These are phyloP conservation scores for Rattus rattus DNA, from an alignment of 2,113 vertebrate genomes.

Conservation along the genomic window DNA sequence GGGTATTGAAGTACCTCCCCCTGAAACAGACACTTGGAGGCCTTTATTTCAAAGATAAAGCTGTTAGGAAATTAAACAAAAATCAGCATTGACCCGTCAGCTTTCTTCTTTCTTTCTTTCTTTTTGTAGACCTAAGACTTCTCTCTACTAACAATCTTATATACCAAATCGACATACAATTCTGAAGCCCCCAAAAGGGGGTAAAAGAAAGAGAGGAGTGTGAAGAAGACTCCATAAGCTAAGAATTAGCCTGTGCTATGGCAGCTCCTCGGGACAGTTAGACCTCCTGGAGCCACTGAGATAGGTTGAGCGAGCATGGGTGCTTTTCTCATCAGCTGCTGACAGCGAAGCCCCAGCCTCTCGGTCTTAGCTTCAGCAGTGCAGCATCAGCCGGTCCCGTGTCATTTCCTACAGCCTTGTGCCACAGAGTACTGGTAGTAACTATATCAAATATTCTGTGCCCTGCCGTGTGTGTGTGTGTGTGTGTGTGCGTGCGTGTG, in stretches of 20 bases:
- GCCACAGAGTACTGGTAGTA: slow-evolving; percentile 20
- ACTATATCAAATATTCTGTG: background rate
- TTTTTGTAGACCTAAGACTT: background rate
- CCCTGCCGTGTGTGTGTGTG: background rate
- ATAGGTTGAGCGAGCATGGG: background rate
- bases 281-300: background rate
- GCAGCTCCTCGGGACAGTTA: background rate
- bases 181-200: background rate
- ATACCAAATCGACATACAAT: background rate
- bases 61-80: slow-evolving; percentile 46
- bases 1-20: slow-evolving; percentile 53
- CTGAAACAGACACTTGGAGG: slow-evolving; percentile 51
- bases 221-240: background rate
- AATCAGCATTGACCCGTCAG: slow-evolving; percentile 47
- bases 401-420: background rate
- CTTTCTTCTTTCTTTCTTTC: slow-evolving; percentile 7
- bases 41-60: slow-evolving; percentile 48
- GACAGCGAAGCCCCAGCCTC: slow-evolving; percentile 43
- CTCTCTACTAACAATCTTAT: background rate
- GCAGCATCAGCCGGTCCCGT: background rate
- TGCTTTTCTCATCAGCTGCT: slow-evolving; percentile 16
- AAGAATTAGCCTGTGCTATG: background rate
- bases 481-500: background rate
- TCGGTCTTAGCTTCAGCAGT: background rate
- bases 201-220: background rate